These are phyloP conservation scores for Rhopalosiphum nymphaeae DNA, from an alignment of 2,888 invertebrate genomes.

Conservation along the genomic window DNA sequence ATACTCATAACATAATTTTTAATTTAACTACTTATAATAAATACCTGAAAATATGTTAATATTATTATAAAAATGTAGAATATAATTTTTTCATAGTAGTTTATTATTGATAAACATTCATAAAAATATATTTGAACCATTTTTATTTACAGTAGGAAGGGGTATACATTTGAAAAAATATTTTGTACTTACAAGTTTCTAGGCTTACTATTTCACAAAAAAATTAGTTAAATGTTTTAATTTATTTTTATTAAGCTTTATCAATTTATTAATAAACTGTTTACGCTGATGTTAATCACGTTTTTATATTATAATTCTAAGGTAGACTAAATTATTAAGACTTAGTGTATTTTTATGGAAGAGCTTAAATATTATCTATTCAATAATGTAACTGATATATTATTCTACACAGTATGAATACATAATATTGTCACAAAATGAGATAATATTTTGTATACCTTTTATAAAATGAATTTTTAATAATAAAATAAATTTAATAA, in stretches of 20 bases:
- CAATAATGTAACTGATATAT: background rate
- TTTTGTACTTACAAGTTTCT: background rate
- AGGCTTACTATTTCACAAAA: background rate
- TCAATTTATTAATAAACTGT: background rate
- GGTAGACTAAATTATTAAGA: background rate
- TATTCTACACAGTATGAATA: background rate
- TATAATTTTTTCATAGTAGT: background rate
- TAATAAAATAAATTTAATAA: background rate
- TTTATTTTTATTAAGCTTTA: background rate
- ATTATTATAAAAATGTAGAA: background rate
- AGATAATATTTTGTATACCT: background rate
- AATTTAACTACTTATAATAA: background rate
- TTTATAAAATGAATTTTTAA: background rate
- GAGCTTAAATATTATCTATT: background rate
- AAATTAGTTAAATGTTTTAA: background rate
- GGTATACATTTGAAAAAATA: background rate
- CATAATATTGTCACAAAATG: background rate
- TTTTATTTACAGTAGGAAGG: background rate
- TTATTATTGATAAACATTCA: background rate
- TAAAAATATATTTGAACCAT: background rate
- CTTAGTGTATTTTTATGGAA: background rate
- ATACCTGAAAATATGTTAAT: background rate
- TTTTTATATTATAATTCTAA: background rate
- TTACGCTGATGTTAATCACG: background rate
- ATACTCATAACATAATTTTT: background rate